These are phyloP conservation scores for Rhopalosiphum nymphaeae DNA, from an alignment of 2,888 invertebrate species.

Conservation along the genomic window DNA sequence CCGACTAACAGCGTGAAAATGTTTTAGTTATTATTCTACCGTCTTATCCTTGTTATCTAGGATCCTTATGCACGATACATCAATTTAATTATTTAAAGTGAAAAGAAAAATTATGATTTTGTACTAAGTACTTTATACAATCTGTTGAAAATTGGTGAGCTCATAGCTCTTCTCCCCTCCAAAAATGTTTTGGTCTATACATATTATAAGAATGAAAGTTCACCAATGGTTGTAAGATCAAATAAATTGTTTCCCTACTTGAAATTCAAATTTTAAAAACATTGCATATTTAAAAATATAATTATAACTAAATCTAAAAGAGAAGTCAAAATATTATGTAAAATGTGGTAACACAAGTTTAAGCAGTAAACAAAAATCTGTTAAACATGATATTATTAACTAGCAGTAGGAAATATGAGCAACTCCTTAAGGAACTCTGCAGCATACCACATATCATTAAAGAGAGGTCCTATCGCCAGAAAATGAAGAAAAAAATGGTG, in stretches of 20 bases:
- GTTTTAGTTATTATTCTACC: neutral
- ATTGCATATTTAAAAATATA: neutral
- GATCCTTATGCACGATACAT: neutral
- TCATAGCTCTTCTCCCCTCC: too few species aligned
- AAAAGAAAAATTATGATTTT: neutral
- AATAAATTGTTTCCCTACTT: neutral
- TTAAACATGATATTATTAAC: neutral
- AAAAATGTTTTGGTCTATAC: neutral
- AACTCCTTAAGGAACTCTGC: too few species aligned
- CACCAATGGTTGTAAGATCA: neutral
- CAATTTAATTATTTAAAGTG: neutral
- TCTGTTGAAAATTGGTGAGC: neutral
- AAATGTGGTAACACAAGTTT: neutral
- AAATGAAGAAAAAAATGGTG: neutral
- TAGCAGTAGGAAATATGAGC: neutral
- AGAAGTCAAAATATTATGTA: neutral
- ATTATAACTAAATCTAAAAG: neutral
- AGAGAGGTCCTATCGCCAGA: neutral
- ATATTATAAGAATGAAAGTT: neutral
- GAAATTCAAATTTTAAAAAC: neutral
- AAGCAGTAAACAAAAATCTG: neutral
- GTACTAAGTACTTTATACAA: neutral
- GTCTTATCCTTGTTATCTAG: neutral
- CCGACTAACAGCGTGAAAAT: neutral
- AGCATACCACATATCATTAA: too few species aligned